These are phyloP conservation scores for Gambusia affinis DNA, from an alignment of 2,113 vertebrate genomes.

Conservation along the genomic window DNA sequence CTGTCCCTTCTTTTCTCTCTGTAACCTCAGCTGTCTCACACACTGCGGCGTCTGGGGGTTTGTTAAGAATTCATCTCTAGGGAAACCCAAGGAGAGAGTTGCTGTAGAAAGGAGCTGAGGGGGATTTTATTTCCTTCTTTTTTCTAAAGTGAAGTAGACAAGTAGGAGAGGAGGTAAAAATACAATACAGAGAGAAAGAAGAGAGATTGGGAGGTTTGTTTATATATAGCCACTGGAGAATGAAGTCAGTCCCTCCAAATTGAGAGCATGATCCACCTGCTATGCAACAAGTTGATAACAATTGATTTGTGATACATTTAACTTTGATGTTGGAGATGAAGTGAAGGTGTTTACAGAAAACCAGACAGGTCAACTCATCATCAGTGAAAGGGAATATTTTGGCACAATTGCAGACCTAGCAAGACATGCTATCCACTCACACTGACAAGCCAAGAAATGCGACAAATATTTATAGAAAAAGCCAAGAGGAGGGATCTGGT, in stretches of 20 bases:
- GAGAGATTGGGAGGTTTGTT: not conserved
- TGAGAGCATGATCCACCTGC: not conserved
- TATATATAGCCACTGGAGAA: not conserved
- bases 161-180: constrained; percentile 3
- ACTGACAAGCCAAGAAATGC: too few species aligned
- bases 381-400: too few species aligned
- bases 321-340: too few species aligned
- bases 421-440: too few species aligned
- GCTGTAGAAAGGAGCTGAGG: constrained; percentile 1
- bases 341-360: too few species aligned
- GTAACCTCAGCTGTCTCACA: constrained; percentile 29
- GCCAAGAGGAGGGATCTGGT: too few species aligned
- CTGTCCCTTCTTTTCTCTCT: constrained; percentile 27
- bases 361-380: too few species aligned
- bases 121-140: constrained; percentile 5
- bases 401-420: too few species aligned
- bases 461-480: too few species aligned
- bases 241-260: not conserved
- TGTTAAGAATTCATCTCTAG: constrained; percentile 44
- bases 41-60: constrained; percentile 13
- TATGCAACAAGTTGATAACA: not conserved
- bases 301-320: too few species aligned
- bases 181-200: not conserved
- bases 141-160: constrained; percentile 27
- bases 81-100: constrained; percentile 20